Percentiles rank a stretch among this genome's conserved stretches.
Evolutionary conservation across 2,113 vertebrate species (phyloP).

Genomic region (Panurus biarmicus): DNA sequence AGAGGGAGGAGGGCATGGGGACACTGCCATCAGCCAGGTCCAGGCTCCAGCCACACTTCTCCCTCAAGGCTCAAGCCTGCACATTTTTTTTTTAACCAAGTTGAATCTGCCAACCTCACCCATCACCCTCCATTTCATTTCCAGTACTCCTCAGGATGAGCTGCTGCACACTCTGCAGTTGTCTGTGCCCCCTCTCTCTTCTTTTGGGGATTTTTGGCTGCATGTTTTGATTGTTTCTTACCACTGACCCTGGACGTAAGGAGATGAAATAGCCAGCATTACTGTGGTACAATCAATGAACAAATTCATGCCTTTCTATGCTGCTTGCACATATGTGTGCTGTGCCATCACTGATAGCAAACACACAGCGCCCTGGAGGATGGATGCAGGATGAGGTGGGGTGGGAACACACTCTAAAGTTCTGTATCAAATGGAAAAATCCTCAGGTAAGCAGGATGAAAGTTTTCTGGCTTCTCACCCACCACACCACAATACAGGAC

Average conservation of each 20-base stretch:
- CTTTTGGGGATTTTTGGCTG: not conserved
- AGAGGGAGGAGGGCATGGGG: not conserved
- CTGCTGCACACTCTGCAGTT: not conserved
- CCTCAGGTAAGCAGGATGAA: not conserved
- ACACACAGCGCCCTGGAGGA: not conserved
- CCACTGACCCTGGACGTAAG: not conserved
- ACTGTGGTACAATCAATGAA: not conserved
- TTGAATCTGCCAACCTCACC: not conserved
- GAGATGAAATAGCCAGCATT: not conserved
- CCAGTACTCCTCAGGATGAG: not conserved
- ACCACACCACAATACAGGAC: not conserved
- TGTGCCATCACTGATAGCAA: not conserved
- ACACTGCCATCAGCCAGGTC: not conserved
- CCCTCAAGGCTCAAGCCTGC: not conserved
- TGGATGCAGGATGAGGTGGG: not conserved
- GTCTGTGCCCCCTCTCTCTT: not conserved
- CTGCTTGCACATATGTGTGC: not conserved
- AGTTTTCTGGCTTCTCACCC: not conserved
- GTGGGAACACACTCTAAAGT: not conserved
- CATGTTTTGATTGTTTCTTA: not conserved
- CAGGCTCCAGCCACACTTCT: not conserved
- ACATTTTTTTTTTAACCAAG: not conserved
- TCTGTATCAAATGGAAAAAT: not conserved
- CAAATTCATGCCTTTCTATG: not conserved
- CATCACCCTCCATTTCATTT: not conserved